Evolutionary conservation across 2,113 vertebrate genomes (phyloP), one percentile per base, ranked within the genome.

Genomic region (Psittacula cyanocephala): DNA sequence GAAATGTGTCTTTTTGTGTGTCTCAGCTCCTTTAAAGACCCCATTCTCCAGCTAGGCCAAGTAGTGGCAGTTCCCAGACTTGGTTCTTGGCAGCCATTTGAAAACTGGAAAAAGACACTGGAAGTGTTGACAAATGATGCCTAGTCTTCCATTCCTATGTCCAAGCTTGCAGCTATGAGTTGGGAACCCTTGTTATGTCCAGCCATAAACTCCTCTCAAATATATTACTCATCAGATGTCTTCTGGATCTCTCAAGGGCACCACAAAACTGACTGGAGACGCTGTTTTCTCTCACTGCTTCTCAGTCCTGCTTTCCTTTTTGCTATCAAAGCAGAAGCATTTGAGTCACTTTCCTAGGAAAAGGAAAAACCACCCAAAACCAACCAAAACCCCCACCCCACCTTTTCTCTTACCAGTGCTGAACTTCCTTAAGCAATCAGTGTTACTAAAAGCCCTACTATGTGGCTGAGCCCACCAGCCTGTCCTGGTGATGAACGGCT

Each of bases 181-280:
- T 35, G 52, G 46, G 29, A 31, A 31, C 24, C 4, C 6, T 35
- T 7, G 13, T 23, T 43, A 1, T 41, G 31, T 49, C 46, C 41
- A 23, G 7, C 47, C 11, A 4, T 69, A 69, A 86, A 62, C 1
- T 24, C 52, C 28, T 62, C 24, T 31, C 46, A 62, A 60, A 47
- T 6, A 10, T 0, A 17, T 22, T 55, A 25, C 41, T 31, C 1
- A 1, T 24, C 10, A 10, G 22, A 62, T 39, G 29, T 7, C 22
- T 55, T 17, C n/a, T 12, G 49, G 31, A 27, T 37, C 35, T 41
- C 24, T 31, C 27, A 37, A 59, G 35, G 13, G 35, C 18, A 33
- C 17, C 19, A 41, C 57, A 65, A 18, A 59, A 39, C 50, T 16
- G 49, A 35, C 23, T n/a, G 64, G 37, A 41, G 37, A 13, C 28